phyloP scores from a whole-genome alignment of 2,888 invertebrate species.

The Himalopsyche anomala region DNA sequence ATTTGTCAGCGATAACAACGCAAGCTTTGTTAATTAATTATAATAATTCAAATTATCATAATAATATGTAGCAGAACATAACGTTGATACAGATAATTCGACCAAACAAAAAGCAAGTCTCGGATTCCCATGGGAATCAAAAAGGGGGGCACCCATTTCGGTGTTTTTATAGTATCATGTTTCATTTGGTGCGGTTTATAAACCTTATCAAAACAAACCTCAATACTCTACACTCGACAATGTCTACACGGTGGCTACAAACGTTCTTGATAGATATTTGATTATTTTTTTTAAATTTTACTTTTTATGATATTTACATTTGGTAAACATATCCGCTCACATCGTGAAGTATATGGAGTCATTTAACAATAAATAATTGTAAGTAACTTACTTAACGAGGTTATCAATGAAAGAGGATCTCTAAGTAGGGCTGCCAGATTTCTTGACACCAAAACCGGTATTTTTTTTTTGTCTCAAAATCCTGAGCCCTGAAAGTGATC shows the following conservation, averaged over 20 bases:
- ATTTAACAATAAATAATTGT: no score
- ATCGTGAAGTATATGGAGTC: no score
- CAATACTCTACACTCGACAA: background rate
- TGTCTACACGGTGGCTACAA: background rate
- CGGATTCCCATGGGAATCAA: background rate
- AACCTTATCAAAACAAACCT: background rate
- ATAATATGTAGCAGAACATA: background rate
- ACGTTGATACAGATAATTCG: background rate
- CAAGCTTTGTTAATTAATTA: background rate
- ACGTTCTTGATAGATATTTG: background rate
- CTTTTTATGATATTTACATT: no score
- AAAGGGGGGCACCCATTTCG: slow-evolving; percentile 23
- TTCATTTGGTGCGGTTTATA: background rate
- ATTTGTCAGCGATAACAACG: no score
- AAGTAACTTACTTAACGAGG: no score
- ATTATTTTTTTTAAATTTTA: no score
- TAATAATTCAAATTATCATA: background rate
- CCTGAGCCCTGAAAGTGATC: no score
- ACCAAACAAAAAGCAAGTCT: background rate
- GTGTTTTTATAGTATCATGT: slow-evolving; percentile 17
- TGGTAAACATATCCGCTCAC: no score
- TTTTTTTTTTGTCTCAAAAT: no score
- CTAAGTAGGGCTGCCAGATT: no score
- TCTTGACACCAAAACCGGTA: no score
- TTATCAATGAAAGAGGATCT: no score